Percentiles rank a stretch among this genome's conserved stretches.
phyloP scores from a whole-genome alignment of 2,888 invertebrate species.

The Nemapogon koenigi region DNA sequence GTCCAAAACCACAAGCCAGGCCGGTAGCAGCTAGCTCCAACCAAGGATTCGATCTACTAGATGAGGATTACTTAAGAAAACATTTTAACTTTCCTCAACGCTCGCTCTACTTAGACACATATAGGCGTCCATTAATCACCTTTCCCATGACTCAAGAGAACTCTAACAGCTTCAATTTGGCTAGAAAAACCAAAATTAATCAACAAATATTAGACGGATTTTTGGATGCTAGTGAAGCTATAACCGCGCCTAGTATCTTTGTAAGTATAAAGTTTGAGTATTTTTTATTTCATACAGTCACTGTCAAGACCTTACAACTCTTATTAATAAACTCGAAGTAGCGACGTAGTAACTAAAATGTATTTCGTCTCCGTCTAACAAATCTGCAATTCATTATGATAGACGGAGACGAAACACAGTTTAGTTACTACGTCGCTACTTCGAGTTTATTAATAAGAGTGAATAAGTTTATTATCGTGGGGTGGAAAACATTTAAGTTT shows the following conservation, averaged over 20 bases:
- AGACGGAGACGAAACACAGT: too few relatives aligned
- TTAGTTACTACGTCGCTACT: too few relatives aligned
- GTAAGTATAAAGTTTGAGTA: too few relatives aligned
- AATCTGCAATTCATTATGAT: too few relatives aligned
- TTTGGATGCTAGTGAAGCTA: conserved; percentile 37
- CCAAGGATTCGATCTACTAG: conserved; percentile 32
- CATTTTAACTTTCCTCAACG: conserved; percentile 43
- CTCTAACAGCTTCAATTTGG: conserved; percentile 37
- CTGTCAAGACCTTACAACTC: too few relatives aligned
- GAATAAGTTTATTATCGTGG: too few relatives aligned
- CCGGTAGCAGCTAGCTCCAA: conserved; percentile 18
- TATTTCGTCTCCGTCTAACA: too few relatives aligned
- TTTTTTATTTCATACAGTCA: too few relatives aligned
- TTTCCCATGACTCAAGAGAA: conserved; percentile 50
- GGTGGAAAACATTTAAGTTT: too few relatives aligned
- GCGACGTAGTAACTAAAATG: too few relatives aligned
- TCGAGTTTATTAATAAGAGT: too few relatives aligned
- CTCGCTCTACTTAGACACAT: conserved; percentile 43
- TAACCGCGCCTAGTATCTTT: conserved; percentile 47
- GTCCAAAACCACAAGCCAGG: conserved; percentile 14
- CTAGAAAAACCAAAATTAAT: conserved; percentile 44
- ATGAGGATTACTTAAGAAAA: conserved; percentile 41
- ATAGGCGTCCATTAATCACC: conserved; percentile 47
- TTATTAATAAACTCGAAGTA: too few relatives aligned
- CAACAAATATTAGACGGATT: conserved; percentile 51